Base-by-base conservation (phyloP, 2,888 invertebrate species). In the Papilio protenor region DNA sequence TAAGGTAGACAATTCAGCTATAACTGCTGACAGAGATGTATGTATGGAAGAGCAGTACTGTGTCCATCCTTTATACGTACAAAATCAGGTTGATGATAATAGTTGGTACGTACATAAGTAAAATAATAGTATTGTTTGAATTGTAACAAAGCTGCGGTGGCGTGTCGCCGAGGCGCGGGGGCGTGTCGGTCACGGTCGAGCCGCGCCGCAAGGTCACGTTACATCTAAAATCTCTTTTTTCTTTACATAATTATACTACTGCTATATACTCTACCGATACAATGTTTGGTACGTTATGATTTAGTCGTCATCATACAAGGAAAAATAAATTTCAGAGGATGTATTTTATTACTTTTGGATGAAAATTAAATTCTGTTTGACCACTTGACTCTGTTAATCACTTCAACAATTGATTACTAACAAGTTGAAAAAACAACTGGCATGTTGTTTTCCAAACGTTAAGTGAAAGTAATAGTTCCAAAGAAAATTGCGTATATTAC, bases 171-270 rank as follows among this genome's bases (percentile, higher is more conserved):
- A 79, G 81, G 73, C 78, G 80, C 83, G 80, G 82, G 80, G 81
- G 81, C 85, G 83, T 84, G 82, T 81, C 84, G 80, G 85, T 84
- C 83, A 84, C 84, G 85, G 79, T 73, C 75, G 45, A 47, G 55
- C 57, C 69, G 23, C 49, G 27, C 18, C 49, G 40, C 76, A 79
- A 77, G 77, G 77, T 74, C 59, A n/a, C 57, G 52, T 69, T 16
- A 76, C 57, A 69, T 40, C 21, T 45, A 69, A 55, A 49, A 61
- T 33, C 23, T 69, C 45, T 69, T 12, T 21, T 14, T 69, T 45
- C 21, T 40, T n/a, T 21, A 45, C n/a, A 69, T 45, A 2, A 45
- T 69, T 45, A 45, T 21, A 45, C 11, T 69, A 69, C 45, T 45
- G 45, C 40, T 12, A 21, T 69, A 11, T 45, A 12, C 66, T 66